These are phyloP conservation scores for Mormoops blainvillei DNA, from an alignment of 2,113 vertebrate genomes.

Conservation along the genomic window DNA sequence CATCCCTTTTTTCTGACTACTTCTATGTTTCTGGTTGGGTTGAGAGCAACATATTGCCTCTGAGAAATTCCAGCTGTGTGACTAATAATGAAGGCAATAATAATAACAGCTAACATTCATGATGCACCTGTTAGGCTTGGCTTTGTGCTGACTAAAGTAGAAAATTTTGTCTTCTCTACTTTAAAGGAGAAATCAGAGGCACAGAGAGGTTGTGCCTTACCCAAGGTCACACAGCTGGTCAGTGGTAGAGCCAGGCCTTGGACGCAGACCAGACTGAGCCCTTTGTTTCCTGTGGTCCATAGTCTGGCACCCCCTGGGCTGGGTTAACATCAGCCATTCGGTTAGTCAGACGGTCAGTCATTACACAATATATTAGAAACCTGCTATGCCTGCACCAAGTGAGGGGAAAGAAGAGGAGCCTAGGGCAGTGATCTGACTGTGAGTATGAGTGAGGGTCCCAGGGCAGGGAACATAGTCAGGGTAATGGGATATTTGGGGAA, in stretches of 20 bases:
- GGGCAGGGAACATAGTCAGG: too few relatives aligned
- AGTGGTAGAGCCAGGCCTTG: not conserved
- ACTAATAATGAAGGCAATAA: not conserved
- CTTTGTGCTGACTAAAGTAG: not conserved
- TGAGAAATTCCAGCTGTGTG: not conserved
- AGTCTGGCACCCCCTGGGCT: accelerated
- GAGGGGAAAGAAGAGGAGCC: not conserved
- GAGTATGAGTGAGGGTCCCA: not conserved
- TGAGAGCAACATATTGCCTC: not conserved
- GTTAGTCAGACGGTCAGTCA: not conserved
- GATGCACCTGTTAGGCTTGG: not conserved
- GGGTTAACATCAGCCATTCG: not conserved
- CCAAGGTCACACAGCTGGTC: not conserved
- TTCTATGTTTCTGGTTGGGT: not conserved
- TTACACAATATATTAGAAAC: not conserved
- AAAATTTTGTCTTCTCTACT: not conserved
- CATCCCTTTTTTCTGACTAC: not conserved
- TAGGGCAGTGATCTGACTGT: not conserved
- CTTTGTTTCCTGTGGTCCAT: not conserved
- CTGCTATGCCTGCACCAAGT: not conserved
- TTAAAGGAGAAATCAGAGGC: not conserved
- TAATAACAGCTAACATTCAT: not conserved
- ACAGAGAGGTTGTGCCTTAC: not conserved
- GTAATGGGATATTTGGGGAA: not conserved
- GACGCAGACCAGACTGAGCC: not conserved